Base-by-base conservation (phyloP, 2,113 vertebrate genomes). In the Seriola aureovittata region DNA sequence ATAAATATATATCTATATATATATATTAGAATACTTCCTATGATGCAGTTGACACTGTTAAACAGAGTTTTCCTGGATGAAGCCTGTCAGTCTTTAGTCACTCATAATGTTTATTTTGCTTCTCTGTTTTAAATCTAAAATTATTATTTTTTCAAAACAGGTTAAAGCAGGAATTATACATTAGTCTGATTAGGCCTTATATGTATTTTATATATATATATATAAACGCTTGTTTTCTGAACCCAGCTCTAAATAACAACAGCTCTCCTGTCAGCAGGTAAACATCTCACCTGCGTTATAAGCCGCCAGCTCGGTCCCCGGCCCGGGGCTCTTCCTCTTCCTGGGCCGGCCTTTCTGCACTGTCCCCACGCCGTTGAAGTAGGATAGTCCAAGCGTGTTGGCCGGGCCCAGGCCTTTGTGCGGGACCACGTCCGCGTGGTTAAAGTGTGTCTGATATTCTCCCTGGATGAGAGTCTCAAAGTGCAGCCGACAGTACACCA, bases 391-490 rank as follows among this genome's bases (percentile, higher is more conserved):
- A 92, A 99, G 94, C 72, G 98, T 93, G 82, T 96, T 96, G 91
- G 97, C 95, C 89, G 96, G 95, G 71, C 97, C 96, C 89, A 98
- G 94, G 68, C 97, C 96, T 95, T 98, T 98, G 91, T 96, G 96
- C 6, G 97, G 92, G 4, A 96, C 97, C 81, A 97, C 97, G 84
- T 99, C 97, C 92, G 96, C 96, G 75, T 98, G 97, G 94, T 96
- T 97, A 95, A 98, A 99, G 87, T 98, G 97, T 71, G 96, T 95
- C 79, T 97, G 97, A 94, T 98, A 99, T 93, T 99, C 98, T 91
- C 98, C 98, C 93, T 99, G 98, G 88, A 99, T 96, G 86, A 99
- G 96, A 79, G 97, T 97, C 95, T 99, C 98, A 96, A 99, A 99
- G 95, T 99, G 98, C 93, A 98, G 96, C 78, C 98, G 97, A 92